Percentiles rank a stretch among this genome's conserved stretches.
These are phyloP conservation scores for Conus canariensis DNA, from an alignment of 2,888 invertebrate genomes.

Conservation along the genomic window DNA sequence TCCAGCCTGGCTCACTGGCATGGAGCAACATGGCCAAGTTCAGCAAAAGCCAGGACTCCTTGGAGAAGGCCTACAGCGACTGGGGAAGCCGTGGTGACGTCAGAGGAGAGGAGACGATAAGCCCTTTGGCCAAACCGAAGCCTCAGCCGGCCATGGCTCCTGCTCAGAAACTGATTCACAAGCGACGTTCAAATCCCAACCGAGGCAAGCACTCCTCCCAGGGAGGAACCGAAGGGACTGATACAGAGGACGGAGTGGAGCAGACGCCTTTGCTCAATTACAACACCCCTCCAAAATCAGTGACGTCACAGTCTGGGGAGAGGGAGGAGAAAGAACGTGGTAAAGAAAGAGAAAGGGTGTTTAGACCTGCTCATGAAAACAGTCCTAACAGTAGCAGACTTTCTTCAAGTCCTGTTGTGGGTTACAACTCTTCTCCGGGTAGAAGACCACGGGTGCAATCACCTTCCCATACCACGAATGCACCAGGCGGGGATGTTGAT, in stretches of 20 bases:
- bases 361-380: neutral
- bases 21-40: conserved; percentile 48
- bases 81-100: conserved; percentile 39
- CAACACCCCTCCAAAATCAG: conserved; percentile 43
- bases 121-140: neutral
- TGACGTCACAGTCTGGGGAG: neutral
- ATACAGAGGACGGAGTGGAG: conserved; percentile 15
- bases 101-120: conserved; percentile 6
- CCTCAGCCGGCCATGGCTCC: conserved; percentile 43
- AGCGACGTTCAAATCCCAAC: conserved; percentile 44
- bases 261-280: conserved; percentile 45
- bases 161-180: conserved; percentile 47
- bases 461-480: neutral
- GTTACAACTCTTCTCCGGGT: conserved; percentile 16
- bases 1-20: conserved; percentile 43
- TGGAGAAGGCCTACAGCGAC: conserved; percentile 48
- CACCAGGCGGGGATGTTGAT: neutral
- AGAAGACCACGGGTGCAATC: neutral
- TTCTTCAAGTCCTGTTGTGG: neutral
- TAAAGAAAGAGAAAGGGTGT: neutral
- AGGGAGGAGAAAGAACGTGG: neutral
- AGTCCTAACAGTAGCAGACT: neutral
- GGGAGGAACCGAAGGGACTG: conserved; percentile 22
- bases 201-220: conserved; percentile 11
- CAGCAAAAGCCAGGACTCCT: conserved; percentile 49